phyloP scores from a whole-genome alignment of 37 sponge, comb jelly and placozoan genomes.

The Haliclona indistincta region DNA sequence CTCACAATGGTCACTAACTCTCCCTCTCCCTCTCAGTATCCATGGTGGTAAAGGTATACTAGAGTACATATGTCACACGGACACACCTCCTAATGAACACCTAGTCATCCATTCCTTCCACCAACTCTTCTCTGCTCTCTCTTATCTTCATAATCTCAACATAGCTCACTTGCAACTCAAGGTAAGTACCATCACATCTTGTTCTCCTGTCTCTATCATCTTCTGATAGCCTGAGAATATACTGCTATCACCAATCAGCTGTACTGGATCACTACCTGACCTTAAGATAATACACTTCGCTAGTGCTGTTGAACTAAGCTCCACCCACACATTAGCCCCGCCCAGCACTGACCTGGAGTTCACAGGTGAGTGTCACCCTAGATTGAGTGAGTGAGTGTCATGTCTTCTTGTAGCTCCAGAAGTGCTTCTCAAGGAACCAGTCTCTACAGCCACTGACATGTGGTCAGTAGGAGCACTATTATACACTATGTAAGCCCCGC shows the following conservation, averaged over 20 bases:
- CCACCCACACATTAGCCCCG: neutral
- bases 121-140: conserved; percentile 33
- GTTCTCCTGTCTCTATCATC: neutral
- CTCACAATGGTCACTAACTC: too few species aligned
- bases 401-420: conserved; percentile 69
- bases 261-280: too few species aligned
- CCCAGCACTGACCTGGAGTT: neutral
- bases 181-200: conserved; percentile 7
- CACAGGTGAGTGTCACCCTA: neutral
- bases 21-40: too few species aligned
- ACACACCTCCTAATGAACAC: too few species aligned
- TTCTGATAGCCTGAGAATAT: neutral
- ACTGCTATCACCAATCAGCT: too few species aligned
- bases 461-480: conserved; percentile 64
- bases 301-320: too few species aligned
- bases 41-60: too few species aligned
- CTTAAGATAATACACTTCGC: too few species aligned
- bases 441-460: conserved; percentile 65
- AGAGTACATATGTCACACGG: too few species aligned
- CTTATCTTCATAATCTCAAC: conserved; percentile 46
- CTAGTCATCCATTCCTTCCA: neutral
- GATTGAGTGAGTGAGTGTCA: neutral
- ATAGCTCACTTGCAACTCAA: conserved; percentile 64
- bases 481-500: conserved; percentile 44
- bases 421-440: conserved; percentile 44